phyloP scores from a whole-genome alignment of 2,113 vertebrate species.

The Cygnus buccinator region DNA sequence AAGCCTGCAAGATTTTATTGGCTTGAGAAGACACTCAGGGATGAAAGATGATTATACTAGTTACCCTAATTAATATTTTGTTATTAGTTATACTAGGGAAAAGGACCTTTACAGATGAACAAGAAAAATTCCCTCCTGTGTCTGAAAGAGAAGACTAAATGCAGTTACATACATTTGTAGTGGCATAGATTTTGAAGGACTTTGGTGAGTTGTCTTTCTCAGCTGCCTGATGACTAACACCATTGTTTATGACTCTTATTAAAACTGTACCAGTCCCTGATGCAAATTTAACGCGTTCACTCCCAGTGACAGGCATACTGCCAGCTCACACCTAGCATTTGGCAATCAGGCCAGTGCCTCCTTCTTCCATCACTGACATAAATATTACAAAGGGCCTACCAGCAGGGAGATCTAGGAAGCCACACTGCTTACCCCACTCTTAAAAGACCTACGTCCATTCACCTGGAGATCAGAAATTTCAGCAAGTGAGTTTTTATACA shows the following conservation, averaged over 20 bases:
- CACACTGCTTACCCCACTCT: neutral
- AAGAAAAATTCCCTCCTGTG: neutral
- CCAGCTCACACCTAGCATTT: neutral
- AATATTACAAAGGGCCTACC: neutral
- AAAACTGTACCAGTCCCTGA: neutral
- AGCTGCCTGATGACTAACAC: neutral
- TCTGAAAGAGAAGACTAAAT: neutral
- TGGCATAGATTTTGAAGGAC: neutral
- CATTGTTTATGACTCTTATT: neutral
- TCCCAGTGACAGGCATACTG: neutral
- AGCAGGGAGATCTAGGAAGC: neutral
- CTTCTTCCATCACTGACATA: neutral
- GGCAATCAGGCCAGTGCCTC: neutral
- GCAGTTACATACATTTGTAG: neutral
- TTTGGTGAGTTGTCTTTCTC: neutral
- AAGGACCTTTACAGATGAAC: neutral
- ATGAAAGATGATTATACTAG: slow-evolving; percentile 11
- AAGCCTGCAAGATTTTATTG: neutral
- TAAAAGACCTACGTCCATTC: neutral
- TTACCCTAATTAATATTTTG: slow-evolving; percentile 47
- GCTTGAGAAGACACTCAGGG: neutral
- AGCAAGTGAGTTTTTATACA: neutral
- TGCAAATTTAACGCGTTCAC: neutral
- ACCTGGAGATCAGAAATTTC: neutral
- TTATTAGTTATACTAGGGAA: neutral